phyloP scores from a whole-genome alignment of 2,888 invertebrate genomes.

The Rhaphigaster nebulosa region DNA sequence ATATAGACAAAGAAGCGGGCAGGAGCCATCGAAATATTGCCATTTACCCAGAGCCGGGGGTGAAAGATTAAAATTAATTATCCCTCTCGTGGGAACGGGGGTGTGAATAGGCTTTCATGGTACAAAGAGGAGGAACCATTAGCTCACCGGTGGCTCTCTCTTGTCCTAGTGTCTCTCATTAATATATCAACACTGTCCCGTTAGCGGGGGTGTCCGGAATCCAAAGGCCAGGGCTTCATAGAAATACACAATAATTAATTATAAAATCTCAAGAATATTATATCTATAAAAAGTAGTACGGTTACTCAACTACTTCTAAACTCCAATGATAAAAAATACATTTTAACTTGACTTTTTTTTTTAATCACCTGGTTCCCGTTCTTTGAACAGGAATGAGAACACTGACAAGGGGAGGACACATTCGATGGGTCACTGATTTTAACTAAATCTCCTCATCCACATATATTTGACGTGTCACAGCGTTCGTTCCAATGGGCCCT shows the following conservation, averaged over 20 bases:
- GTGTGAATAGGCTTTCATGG: conserved; percentile 54
- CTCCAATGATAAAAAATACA: too few relatives aligned
- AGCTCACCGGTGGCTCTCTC: conserved; percentile 49
- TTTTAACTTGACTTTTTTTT: too few relatives aligned
- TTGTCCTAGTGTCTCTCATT: conserved; percentile 52
- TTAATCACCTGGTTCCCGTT: too few relatives aligned
- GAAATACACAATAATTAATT: background rate
- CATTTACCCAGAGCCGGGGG: conserved; percentile 51
- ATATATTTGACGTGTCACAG: too few relatives aligned
- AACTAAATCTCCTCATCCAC: too few relatives aligned
- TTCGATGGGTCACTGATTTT: too few relatives aligned
- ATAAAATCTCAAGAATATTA: background rate
- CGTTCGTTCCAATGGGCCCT: too few relatives aligned
- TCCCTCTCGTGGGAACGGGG: conserved; percentile 59
- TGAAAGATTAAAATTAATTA: conserved; percentile 62
- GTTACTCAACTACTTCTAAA: too few relatives aligned
- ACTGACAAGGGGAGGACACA: too few relatives aligned
- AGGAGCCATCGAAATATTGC: conserved; percentile 56
- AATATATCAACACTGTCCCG: conserved; percentile 47
- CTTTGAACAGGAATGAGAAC: too few relatives aligned
- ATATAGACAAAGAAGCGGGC: conserved; percentile 56
- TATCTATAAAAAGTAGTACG: too few relatives aligned
- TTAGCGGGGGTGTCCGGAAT: conserved; percentile 1
- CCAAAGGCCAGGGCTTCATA: background rate
- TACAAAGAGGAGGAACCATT: conserved; percentile 48